A percentile compares a stretch with the other conserved stretches of the same genome.
Evolutionary conservation across 1,140 invertebrate species (phyloP).

Genomic region (Ditylenchus dipsaci): DNA sequence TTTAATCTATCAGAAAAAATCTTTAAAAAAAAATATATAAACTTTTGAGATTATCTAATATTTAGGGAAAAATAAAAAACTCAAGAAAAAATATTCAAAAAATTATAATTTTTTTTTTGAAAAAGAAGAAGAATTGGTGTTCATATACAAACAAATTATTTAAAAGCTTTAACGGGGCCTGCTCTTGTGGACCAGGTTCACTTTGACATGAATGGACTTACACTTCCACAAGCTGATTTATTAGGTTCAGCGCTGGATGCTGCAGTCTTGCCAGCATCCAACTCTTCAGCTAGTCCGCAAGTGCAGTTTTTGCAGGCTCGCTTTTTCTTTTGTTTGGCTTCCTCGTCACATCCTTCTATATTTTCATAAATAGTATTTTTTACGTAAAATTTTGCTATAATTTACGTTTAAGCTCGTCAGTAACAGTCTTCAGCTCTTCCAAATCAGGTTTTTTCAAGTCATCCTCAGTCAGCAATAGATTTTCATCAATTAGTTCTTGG

Average conservation of each 20-base stretch:
- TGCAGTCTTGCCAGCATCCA: slow-evolving; percentile 58
- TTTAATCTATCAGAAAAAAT: no score
- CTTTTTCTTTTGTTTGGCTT: slow-evolving; percentile 65
- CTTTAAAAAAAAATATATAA: no score
- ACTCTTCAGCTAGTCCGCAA: slow-evolving; percentile 76
- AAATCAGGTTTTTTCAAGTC: slow-evolving; percentile 31
- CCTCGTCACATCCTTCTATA: slow-evolving; percentile 42
- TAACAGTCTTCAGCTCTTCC: slow-evolving; percentile 14
- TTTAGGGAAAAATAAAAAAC: no score
- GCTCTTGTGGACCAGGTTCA: no score
- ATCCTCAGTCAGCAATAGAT: slow-evolving; percentile 31
- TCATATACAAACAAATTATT: no score
- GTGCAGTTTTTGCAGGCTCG: slow-evolving; percentile 97
- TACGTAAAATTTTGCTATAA: neutral
- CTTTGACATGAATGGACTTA: no score
- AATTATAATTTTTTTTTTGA: no score
- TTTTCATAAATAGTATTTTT: neutral
- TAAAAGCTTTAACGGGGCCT: no score
- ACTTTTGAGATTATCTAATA: no score
- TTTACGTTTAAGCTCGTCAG: slow-evolving; percentile 2
- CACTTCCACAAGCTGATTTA: slow-evolving; percentile 92
- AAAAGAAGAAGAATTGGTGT: no score
- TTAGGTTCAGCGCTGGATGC: slow-evolving; percentile 57
- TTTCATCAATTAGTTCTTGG: slow-evolving; percentile 36
- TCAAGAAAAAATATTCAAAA: no score